Base-by-base conservation (phyloP, 2,797 vertebrate species). In the Artibeus jamaicensis region DNA sequence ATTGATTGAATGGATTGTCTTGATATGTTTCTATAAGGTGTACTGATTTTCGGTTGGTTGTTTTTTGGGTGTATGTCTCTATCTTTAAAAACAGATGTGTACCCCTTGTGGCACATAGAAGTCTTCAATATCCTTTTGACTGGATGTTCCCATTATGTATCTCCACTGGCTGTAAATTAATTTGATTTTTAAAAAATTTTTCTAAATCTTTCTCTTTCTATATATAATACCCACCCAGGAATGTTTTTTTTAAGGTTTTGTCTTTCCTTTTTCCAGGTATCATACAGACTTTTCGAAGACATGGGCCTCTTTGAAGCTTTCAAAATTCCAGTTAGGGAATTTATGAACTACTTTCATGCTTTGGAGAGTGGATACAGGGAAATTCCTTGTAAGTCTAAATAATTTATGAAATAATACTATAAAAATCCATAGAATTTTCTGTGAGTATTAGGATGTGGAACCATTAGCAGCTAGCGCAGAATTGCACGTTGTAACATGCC, bases 321-420 rank as follows among this genome's bases (percentile, higher is more conserved):
- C 98, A 99, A 99, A 98, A 99, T 99, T 97, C 99, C 99, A 1
- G 97, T 99, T 89, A 99, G 98, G 96, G 99, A 99, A 98, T 99
- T 99, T 98, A 99, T 99, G 99, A 99, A 99, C 98, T 99, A 99
- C 98, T 99, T 99, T 98, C 99, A 99, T 84, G 99, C 99, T 92
- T 98, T 99, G 98, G 99, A 99, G 98, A 99, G 99, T 85, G 99
- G 99, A 92, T 99, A 99, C 98, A 98, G 99, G 98, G 99, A 99
- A 97, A 99, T 99, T 98, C 99, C 99, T 98, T 99, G 99, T 99
- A 98, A 99, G 99, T 99, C 97, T 79, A 89, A 89, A 19, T 71
- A 29, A 29, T 76, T 42, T 74, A 48, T 89, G 48, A 76, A 44
- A 71, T 68, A 57, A 62, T 48, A 44, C 24, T 84, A 77, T 68